A percentile compares a stretch with the other conserved stretches of the same genome.
Evolutionary conservation across 2,888 invertebrate genomes (phyloP).

Genomic region (Adelphocoris suturalis): DNA sequence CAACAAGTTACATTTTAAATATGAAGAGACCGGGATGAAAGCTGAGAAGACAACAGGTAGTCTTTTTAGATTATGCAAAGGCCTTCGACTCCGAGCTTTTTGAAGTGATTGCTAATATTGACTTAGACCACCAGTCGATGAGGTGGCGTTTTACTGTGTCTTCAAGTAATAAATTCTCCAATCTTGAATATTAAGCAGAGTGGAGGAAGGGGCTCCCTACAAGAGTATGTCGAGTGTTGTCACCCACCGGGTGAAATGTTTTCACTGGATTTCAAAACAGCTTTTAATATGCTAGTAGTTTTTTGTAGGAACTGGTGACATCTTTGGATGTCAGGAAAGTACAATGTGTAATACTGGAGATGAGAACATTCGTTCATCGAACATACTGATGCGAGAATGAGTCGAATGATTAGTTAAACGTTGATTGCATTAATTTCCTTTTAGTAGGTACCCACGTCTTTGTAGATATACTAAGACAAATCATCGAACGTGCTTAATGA

Average conservation of each 20-base stretch:
- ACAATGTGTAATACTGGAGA: too few species aligned
- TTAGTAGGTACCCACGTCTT: too few species aligned
- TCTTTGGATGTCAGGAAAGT: not conserved
- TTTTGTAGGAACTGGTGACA: not conserved
- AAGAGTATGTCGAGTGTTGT: constrained; percentile 70
- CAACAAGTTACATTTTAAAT: constrained; percentile 65
- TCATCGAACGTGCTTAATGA: too few species aligned
- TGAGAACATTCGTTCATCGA: too few species aligned
- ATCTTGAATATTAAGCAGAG: constrained; percentile 70
- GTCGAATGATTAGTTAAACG: too few species aligned
- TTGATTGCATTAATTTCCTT: too few species aligned
- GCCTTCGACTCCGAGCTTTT: constrained; percentile 62
- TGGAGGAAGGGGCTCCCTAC: constrained; percentile 35
- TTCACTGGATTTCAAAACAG: constrained; percentile 65
- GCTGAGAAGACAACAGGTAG: constrained; percentile 68
- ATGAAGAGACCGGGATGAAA: constrained; percentile 29
- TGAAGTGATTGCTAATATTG: constrained; percentile 71
- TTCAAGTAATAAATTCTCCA: constrained; percentile 70
- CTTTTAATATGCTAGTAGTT: constrained; percentile 9
- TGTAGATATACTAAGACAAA: too few species aligned
- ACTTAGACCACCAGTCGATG: constrained; percentile 69
- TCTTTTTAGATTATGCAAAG: constrained; percentile 69
- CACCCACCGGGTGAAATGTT: constrained; percentile 63
- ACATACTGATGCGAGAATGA: too few species aligned
- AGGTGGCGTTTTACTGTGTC: constrained; percentile 70